These are phyloP conservation scores for Chaenodraco wilsoni DNA, from an alignment of 2,797 vertebrate genomes.

Conservation along the genomic window DNA sequence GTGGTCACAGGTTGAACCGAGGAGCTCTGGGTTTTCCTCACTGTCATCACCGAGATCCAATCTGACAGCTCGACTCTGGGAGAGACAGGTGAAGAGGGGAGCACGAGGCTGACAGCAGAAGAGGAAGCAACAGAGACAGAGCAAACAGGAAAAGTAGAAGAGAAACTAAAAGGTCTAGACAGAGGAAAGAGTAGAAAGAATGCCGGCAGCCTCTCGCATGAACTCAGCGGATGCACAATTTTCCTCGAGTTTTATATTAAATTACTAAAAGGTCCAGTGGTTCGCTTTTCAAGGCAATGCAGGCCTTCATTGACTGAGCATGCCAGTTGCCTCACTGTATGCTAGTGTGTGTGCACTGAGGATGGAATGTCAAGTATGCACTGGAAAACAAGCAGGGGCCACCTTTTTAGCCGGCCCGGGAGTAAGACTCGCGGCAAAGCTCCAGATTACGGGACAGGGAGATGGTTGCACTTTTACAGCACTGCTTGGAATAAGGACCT, in stretches of 20 bases:
- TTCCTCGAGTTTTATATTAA: constrained; percentile 65
- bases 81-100: constrained; percentile 33
- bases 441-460: constrained; percentile 47
- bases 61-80: constrained; percentile 33
- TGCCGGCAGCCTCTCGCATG: constrained; percentile 36
- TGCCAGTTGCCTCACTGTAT: constrained; percentile 31
- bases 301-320: constrained; percentile 58
- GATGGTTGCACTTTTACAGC: constrained; percentile 27
- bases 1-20: constrained; percentile 17
- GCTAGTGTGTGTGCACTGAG: constrained; percentile 48
- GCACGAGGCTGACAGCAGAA: neutral
- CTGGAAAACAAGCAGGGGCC: constrained; percentile 79
- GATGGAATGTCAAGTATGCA: constrained; percentile 82
- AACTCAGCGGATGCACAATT: constrained; percentile 41
- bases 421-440: constrained; percentile 53
- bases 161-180: constrained; percentile 46
- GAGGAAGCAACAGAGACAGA: constrained; percentile 40
- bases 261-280: constrained; percentile 48
- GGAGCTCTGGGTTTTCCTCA: neutral
- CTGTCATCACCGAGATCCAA: constrained; percentile 15
- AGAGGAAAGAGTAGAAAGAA: constrained; percentile 34
- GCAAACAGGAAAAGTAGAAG: constrained; percentile 26
- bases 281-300: constrained; percentile 43
- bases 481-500: neutral
- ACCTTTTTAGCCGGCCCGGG: constrained; percentile 66